phyloP scores from a whole-genome alignment of 2,797 vertebrate genomes.

The Babyrousa celebensis region DNA sequence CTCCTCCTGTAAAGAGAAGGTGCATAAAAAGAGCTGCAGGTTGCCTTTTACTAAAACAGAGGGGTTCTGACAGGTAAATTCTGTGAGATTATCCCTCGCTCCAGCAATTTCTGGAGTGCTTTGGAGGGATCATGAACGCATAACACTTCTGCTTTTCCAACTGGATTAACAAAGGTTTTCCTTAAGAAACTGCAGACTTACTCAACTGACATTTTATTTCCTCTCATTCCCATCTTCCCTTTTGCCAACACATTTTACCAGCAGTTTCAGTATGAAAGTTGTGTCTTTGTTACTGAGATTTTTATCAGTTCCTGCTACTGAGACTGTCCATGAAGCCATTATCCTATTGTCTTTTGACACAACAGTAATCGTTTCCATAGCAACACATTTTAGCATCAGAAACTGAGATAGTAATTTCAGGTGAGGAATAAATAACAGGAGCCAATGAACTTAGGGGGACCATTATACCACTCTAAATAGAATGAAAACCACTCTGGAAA shows the following conservation, averaged over 20 bases:
- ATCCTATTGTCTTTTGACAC: slow-evolving; percentile 67
- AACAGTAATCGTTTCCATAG: slow-evolving; percentile 59
- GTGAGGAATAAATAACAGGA: slow-evolving; percentile 60
- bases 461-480: not conserved
- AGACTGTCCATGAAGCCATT: slow-evolving; percentile 51
- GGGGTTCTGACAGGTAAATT: not conserved
- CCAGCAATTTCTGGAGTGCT: slow-evolving; percentile 18
- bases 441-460: not conserved
- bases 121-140: not conserved
- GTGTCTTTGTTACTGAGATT: slow-evolving; percentile 61
- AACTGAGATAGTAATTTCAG: slow-evolving; percentile 70
- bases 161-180: slow-evolving; percentile 66
- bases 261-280: slow-evolving; percentile 65
- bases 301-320: slow-evolving; percentile 70
- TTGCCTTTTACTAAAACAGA: not conserved
- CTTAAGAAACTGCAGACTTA: slow-evolving; percentile 46
- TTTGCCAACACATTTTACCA: slow-evolving; percentile 68
- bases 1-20: not conserved
- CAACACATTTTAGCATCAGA: slow-evolving; percentile 72
- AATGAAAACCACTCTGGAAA: not conserved
- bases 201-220: slow-evolving; percentile 70
- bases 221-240: not conserved
- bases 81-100: slow-evolving; percentile 3
- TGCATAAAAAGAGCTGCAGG: not conserved
- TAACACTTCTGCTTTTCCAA: slow-evolving; percentile 4